phyloP scores from a whole-genome alignment of 2,797 vertebrate species.

The Lithobates pipiens region DNA sequence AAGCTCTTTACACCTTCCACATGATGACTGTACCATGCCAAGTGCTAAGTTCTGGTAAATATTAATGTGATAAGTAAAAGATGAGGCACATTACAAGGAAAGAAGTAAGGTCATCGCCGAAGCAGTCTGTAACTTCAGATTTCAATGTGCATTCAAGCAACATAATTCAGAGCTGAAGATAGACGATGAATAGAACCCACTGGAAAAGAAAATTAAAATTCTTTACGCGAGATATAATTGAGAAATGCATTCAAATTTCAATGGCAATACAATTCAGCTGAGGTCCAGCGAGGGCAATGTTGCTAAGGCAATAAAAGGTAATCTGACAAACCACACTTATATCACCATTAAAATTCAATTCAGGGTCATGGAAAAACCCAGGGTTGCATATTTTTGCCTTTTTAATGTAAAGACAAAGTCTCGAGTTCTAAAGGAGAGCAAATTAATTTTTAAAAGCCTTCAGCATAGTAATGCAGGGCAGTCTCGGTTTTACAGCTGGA shows the following conservation, averaged over 20 bases:
- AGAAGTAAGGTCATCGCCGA: constrained; percentile 35
- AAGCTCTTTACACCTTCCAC: background rate
- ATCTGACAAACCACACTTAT: constrained; percentile 46
- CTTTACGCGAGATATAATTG: constrained; percentile 19
- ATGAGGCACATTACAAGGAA: background rate
- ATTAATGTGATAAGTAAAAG: constrained; percentile 44
- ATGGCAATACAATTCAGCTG: constrained; percentile 52
- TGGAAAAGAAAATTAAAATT: constrained; percentile 33
- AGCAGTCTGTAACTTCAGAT: constrained; percentile 33
- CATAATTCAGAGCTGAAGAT: constrained; percentile 2
- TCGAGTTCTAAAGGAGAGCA: constrained; percentile 44
- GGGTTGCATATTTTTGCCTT: constrained; percentile 35
- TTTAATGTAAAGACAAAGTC: constrained; percentile 55
- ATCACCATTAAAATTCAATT: constrained; percentile 61
- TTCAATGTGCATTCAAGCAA: constrained; percentile 10
- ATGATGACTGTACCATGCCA: constrained; percentile 27
- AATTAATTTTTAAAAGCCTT: constrained; percentile 59
- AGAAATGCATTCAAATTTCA: constrained; percentile 46
- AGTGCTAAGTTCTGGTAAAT: constrained; percentile 49
- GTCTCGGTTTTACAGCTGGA: constrained; percentile 38
- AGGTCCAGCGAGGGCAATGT: constrained; percentile 46
- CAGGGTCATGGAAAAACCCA: constrained; percentile 35
- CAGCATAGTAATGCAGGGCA: constrained; percentile 52
- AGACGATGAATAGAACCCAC: constrained; percentile 39
- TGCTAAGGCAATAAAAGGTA: constrained; percentile 44